Conservation (phyloP, 2,797 vertebrate species). For the Aeoliscus strigatus region DNA sequence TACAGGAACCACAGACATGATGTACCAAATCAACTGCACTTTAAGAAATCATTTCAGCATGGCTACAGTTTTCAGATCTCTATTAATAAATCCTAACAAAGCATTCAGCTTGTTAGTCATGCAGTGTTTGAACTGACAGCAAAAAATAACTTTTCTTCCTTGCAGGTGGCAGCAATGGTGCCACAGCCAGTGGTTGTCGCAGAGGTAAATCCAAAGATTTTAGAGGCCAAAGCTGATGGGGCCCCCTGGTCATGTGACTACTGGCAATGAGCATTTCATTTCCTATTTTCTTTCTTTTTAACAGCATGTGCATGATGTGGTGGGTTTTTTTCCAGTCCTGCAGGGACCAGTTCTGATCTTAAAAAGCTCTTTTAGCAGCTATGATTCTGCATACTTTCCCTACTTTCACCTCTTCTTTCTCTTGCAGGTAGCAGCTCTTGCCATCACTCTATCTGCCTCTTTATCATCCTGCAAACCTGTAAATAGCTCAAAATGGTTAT, state of each 20-base stretch:
- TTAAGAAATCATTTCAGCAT: too few relatives aligned
- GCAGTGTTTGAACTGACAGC: constrained; percentile 1
- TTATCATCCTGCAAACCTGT: constrained; percentile 1
- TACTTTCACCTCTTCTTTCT: constrained; percentile 22
- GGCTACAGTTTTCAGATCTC: too few relatives aligned
- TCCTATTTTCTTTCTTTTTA: constrained; percentile 2
- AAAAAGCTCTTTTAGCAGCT: constrained; percentile 9
- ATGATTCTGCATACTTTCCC: constrained; percentile 9
- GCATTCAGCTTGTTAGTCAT: background rate
- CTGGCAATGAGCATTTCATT: too few relatives aligned
- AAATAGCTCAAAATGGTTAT: constrained; percentile 15
- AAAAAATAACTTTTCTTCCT: constrained; percentile 36
- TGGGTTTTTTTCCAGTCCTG: constrained; percentile 19
- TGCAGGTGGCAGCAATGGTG: constrained; percentile 51
- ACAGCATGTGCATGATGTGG: constrained; percentile 16
- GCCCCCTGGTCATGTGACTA: too few relatives aligned
- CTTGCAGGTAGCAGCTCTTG: constrained; percentile 42
- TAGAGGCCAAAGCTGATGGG: too few relatives aligned
- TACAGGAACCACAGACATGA: constrained; percentile 22
- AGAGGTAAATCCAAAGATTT: constrained; percentile 59
- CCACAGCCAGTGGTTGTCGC: constrained; percentile 43
- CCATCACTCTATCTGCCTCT: constrained; percentile 19
- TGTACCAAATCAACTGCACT: constrained; percentile 8
- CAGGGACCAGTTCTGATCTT: constrained; percentile 2
- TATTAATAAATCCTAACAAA: constrained; percentile 10